A percentile compares a stretch with the other conserved stretches of the same genome.
Evolutionary conservation across 2,113 vertebrate species (phyloP).

Genomic region (Pituophis catenifer): DNA sequence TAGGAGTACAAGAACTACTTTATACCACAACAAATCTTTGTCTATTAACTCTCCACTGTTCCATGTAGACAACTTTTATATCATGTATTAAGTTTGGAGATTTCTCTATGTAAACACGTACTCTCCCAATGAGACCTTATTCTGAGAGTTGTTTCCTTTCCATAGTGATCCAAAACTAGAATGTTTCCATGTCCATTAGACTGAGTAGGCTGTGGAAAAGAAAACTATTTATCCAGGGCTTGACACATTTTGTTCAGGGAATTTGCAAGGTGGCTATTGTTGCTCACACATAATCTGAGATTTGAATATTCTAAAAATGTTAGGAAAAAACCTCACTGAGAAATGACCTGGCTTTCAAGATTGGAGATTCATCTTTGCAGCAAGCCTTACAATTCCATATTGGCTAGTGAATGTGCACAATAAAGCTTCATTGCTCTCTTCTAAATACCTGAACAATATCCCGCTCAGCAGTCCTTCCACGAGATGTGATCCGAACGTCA

Average conservation of each 20-base stretch:
- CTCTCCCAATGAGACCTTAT: not conserved
- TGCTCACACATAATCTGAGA: not conserved
- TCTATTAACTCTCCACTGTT: not conserved
- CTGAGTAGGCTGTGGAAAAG: no score
- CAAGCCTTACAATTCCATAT: not conserved
- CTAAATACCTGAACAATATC: conserved; percentile 91
- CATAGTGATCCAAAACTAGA: not conserved
- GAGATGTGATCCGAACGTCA: conserved; percentile 88
- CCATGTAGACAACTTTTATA: not conserved
- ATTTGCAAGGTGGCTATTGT: not conserved
- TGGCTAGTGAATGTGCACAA: not conserved
- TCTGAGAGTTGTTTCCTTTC: not conserved
- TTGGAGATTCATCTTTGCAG: not conserved
- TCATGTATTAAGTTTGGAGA: not conserved
- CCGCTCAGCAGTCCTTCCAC: conserved; percentile 87
- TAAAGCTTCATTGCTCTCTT: not conserved
- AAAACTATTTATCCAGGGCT: not conserved
- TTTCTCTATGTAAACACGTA: not conserved
- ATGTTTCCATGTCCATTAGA: not conserved
- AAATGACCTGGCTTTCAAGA: not conserved
- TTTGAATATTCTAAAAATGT: no score
- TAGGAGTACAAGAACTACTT: not conserved
- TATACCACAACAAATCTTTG: not conserved
- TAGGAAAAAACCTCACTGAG: not conserved
- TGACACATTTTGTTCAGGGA: not conserved